These are phyloP conservation scores for Drosophila stalkeri DNA, from an alignment of 2,888 invertebrate genomes.

Conservation along the genomic window DNA sequence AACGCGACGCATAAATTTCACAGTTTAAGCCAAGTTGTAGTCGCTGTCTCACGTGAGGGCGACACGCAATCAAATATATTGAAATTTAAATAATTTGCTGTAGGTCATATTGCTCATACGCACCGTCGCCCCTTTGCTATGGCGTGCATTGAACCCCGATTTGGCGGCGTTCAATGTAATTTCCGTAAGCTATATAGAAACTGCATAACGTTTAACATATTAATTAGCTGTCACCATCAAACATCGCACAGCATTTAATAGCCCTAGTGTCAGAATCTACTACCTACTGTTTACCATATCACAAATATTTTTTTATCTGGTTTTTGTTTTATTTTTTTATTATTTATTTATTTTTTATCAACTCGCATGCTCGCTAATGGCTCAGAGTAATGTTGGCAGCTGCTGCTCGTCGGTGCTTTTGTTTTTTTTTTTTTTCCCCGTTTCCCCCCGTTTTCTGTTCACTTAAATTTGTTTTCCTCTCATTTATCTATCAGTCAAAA, in stretches of 20 bases:
- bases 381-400: conserved; percentile 35
- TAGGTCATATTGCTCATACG: conserved; percentile 53
- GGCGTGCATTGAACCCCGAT: conserved; percentile 70
- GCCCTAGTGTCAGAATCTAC: conserved; percentile 14
- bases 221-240: conserved; percentile 38
- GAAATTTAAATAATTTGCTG: background rate
- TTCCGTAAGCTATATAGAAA: conserved; percentile 52
- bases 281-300: conserved; percentile 13
- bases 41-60: conserved; percentile 63
- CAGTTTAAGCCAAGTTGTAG: conserved; percentile 19
- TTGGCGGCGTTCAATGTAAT: conserved; percentile 48
- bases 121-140: conserved; percentile 1
- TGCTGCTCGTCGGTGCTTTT: conserved; percentile 9
- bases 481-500: conserved; percentile 59
- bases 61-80: conserved; percentile 46
- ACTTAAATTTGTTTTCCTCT: background rate
- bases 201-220: conserved; percentile 45
- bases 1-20: conserved; percentile 39
- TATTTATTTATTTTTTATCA: conserved; percentile 34
- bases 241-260: conserved; percentile 26
- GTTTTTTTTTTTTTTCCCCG: background rate
- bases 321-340: background rate
- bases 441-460: background rate
- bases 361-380: conserved; percentile 39
- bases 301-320: conserved; percentile 20